Base-by-base conservation (phyloP, 2,888 invertebrate genomes). In the Drosophila yooni region DNA sequence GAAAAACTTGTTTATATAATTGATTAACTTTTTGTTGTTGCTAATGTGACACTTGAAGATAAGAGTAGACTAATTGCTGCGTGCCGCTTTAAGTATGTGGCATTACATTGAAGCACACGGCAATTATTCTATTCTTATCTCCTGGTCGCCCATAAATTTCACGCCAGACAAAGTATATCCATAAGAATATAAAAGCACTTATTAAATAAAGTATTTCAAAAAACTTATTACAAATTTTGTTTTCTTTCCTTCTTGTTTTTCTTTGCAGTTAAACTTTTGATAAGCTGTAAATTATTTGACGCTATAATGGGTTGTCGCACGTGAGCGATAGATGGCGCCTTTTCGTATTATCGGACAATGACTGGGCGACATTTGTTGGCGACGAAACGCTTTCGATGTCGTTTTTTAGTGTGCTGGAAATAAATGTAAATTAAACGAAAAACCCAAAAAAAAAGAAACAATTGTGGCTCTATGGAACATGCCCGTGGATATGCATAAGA, bases 401-500 rank as follows among this genome's bases (percentile, higher is more conserved):
- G 40, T 18, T 43, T 38, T 3, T 34, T 53, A 57, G 33, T 52
- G 52, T 18, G 60, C 34, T 31, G 56, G 27, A 27, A 46, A 38
- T 25, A 51, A 25, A 34, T 62, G 29, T 8, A 15, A 25, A 57
- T 25, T 73, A 46, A 10, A 33, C 33, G 33, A 33, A 33, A 33
- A 33, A 33, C 1, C 33, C 33, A n/a, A 10, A 13, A n/a, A 43
- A 25, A 7, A 10, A 5, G 27, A 36, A 66, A 76, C 40, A 65
- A 25, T n/a, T 57, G 62, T 62, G 68, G 63, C 58, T 68, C 65
- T 73, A 83, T 82, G 86, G 90, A 91, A 89, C 82, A 91, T 91
- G 91, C 91, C 91, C 85, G 89, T 92, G 92, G 93, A 93, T 92
- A 95, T 95, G 95, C 95, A 95, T 94, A 95, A 95, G 94, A 95